Evolutionary conservation across 64 coral and sea anemone species (phyloP), one percentile per base, ranked within the genome.

Genomic region (Montipora capricornis): DNA sequence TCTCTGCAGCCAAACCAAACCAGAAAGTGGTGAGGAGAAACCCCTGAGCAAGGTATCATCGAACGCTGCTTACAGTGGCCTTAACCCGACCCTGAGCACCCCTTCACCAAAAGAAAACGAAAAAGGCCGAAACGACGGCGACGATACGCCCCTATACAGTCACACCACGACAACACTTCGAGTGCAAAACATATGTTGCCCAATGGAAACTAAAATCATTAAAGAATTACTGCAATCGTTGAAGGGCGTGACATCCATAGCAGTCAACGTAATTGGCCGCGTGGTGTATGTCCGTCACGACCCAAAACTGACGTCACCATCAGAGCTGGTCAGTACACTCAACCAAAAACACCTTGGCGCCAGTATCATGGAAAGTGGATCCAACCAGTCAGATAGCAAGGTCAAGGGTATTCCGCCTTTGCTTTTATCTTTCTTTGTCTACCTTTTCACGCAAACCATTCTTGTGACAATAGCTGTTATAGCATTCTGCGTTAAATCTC

Each of bases 131-230:
- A 37, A 48, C 57, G 10, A 37, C 81, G 15, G 0, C 15, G 61
- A 68, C 5, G 62, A 67, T 58, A 84, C 47, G 47, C 60, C 81
- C 12, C 2, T 84, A 15, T 6, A 68, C 2, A 58, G 77, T 29
- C 29, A 29, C 29, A 29, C 29, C 12, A 99, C 97, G 12, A 99
- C 97, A 5, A 99, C 96, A 80, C 82, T 99, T 68, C 89, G 97
- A 84, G 95, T 99, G 2, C 97, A 99, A 52, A 99, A 99, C 29
- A 96, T 99, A n/a, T 99, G 97, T 17, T 99, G 97, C 55, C 52
- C 87, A 29, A 94, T 96, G 94, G 97, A 99, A 85, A 86, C 84
- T 20, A 69, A 90, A 44, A 71, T 99, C 12, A 95, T 99, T 19
- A 53, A 91, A 51, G 97, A 99, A 44, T 93, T 78, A 51, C 70